Percentiles rank a stretch among this genome's conserved stretches.
phyloP scores from a whole-genome alignment of 2,888 invertebrate species.

The Julus scandinavius region DNA sequence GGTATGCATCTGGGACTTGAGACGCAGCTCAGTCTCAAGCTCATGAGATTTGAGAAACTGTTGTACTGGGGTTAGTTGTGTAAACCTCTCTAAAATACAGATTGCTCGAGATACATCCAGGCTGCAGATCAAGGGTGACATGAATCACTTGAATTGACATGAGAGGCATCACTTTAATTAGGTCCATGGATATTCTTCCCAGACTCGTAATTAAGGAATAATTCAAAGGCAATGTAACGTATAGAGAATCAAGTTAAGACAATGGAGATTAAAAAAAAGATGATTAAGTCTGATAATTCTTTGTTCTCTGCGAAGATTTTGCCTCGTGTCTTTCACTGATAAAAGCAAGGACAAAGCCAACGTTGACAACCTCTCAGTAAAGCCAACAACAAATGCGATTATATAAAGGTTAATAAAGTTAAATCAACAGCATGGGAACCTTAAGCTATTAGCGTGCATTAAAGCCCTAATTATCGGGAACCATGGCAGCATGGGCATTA shows the following conservation, averaged over 20 bases:
- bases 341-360: slow-evolving; percentile 3
- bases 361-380: neutral
- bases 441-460: slow-evolving; percentile 39
- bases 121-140: neutral
- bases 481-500: neutral
- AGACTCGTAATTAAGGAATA: slow-evolving; percentile 16
- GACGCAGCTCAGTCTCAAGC: too few relatives aligned
- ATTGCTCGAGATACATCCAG: neutral
- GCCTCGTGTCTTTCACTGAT: slow-evolving; percentile 29
- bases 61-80: too few relatives aligned
- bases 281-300: slow-evolving; percentile 32
- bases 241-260: neutral
- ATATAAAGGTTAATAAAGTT: slow-evolving; percentile 29
- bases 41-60: too few relatives aligned
- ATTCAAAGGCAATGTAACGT: slow-evolving; percentile 20
- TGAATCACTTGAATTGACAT: slow-evolving; percentile 9
- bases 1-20: too few relatives aligned
- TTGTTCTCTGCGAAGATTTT: neutral
- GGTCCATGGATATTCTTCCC: slow-evolving; percentile 1
- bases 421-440: slow-evolving; percentile 35
- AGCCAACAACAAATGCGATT: slow-evolving; percentile 35
- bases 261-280: neutral
- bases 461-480: slow-evolving; percentile 34
- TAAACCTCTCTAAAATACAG: neutral
- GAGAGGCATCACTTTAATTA: neutral